These are phyloP conservation scores for Tyria jacobaeae DNA, from an alignment of 2,888 invertebrate genomes.

Conservation along the genomic window DNA sequence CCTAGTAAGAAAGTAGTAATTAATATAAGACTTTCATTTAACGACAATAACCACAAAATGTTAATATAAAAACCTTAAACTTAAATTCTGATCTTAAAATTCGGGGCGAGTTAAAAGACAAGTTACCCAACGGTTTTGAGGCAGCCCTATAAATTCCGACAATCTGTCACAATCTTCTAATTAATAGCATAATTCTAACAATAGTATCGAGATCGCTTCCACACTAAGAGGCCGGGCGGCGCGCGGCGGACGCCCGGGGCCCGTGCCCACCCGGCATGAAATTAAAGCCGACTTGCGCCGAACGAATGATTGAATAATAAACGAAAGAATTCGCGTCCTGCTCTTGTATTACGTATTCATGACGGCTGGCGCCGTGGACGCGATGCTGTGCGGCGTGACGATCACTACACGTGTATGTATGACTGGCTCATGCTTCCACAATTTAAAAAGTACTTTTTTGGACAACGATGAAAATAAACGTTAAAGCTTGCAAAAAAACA, in stretches of 20 bases:
- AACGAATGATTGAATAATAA: slow-evolving; percentile 87
- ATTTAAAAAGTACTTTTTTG: too few species aligned
- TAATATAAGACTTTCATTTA: too few species aligned
- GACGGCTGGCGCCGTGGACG: slow-evolving; percentile 78
- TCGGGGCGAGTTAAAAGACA: slow-evolving; percentile 49
- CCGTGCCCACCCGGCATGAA: slow-evolving; percentile 86
- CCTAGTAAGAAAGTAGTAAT: background rate
- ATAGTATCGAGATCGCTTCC: slow-evolving; percentile 67
- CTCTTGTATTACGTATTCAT: slow-evolving; percentile 86
- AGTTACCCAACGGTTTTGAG: slow-evolving; percentile 50
- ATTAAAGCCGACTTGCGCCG: slow-evolving; percentile 86
- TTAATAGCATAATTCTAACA: slow-evolving; percentile 65
- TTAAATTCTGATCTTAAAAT: slow-evolving; percentile 40
- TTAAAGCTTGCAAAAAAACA: too few species aligned
- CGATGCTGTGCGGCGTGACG: slow-evolving; percentile 52
- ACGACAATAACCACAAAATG: slow-evolving; percentile 16
- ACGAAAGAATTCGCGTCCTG: slow-evolving; percentile 86
- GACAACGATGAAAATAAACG: too few species aligned
- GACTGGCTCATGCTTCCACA: slow-evolving; percentile 41
- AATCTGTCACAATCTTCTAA: slow-evolving; percentile 64
- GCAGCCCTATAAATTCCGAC: slow-evolving; percentile 58
- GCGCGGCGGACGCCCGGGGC: slow-evolving; percentile 71
- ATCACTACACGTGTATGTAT: slow-evolving; percentile 51
- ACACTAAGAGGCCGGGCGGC: slow-evolving; percentile 62
- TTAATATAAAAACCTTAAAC: slow-evolving; percentile 41